These are phyloP conservation scores for Trididemnum miniatum DNA, from an alignment of 23 tunicate genomes.

Conservation along the genomic window DNA sequence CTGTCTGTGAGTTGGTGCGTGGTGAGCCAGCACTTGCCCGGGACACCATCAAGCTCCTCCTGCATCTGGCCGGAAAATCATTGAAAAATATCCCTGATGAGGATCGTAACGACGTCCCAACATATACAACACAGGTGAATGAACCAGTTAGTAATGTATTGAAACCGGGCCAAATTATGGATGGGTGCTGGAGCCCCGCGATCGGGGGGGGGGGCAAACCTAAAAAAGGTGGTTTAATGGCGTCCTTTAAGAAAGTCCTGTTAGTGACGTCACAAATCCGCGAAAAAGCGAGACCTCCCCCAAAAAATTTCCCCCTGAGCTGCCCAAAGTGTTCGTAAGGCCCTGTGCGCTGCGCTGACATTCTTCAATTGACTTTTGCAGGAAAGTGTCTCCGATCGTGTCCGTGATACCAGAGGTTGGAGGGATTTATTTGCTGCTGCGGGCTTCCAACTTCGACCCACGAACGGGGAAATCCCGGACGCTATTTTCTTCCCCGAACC, in stretches of 20 bases:
- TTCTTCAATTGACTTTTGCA: constrained; percentile 2
- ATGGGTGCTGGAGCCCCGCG: too few species aligned
- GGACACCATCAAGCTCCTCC: constrained; percentile 41
- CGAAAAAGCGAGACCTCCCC: too few species aligned
- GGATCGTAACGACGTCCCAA: constrained; percentile 31
- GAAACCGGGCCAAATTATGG: too few species aligned
- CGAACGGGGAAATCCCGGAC: constrained; percentile 42
- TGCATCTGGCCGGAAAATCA: constrained; percentile 52
- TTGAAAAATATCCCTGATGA: not conserved
- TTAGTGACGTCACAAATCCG: too few species aligned
- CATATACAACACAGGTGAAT: constrained; percentile 80
- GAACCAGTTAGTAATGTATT: too few species aligned
- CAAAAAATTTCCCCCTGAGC: too few species aligned
- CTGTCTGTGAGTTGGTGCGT: constrained; percentile 36
- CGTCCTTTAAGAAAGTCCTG: too few species aligned
- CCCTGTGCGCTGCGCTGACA: too few species aligned
- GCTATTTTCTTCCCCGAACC: constrained; percentile 74
- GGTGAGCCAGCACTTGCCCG: constrained; percentile 20
- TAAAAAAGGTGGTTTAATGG: too few species aligned
- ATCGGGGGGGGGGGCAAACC: too few species aligned
- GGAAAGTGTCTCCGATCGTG: constrained; percentile 60
- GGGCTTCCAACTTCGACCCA: constrained; percentile 60
- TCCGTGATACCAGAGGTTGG: constrained; percentile 61
- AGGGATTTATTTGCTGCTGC: constrained; percentile 59
- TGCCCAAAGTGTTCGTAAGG: too few species aligned